phyloP scores from a whole-genome alignment of 2,113 vertebrate genomes.

The Centropus unirufus region DNA sequence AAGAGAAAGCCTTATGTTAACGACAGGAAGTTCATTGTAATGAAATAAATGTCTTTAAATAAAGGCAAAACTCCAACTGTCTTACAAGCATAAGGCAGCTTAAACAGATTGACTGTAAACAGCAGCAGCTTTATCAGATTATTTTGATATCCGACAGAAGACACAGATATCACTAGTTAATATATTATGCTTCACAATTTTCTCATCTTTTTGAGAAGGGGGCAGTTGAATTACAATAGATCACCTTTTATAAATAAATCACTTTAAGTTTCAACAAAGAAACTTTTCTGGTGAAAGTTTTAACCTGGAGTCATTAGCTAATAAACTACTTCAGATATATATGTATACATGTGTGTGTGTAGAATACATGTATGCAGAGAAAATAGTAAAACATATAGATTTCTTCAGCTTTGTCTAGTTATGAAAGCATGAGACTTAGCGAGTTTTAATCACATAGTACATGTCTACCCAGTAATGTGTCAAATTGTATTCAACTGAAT shows the following conservation, averaged over 20 bases:
- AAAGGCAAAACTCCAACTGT: conserved; percentile 72
- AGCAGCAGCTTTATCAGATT: background rate
- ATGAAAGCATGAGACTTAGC: background rate
- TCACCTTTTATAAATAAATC: conserved; percentile 6
- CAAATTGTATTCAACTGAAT: background rate
- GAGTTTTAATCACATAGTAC: background rate
- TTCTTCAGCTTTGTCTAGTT: background rate
- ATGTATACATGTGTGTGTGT: fast-evolving
- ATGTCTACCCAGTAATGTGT: background rate
- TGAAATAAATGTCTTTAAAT: conserved; percentile 83
- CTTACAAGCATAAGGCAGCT: conserved; percentile 59
- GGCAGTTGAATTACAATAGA: background rate
- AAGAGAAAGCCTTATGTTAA: conserved; percentile 79
- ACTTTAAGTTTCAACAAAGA: too few species aligned
- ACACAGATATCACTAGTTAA: conserved; percentile 44
- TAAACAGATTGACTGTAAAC: conserved; percentile 47
- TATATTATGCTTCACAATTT: background rate
- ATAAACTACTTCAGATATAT: background rate
- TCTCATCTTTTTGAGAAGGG: background rate
- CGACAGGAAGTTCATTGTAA: conserved; percentile 80
- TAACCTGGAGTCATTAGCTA: background rate
- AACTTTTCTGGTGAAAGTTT: background rate
- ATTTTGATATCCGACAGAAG: conserved; percentile 41
- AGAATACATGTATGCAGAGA: background rate
- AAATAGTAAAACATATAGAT: background rate